Percentiles rank a stretch among this genome's conserved stretches.
Conservation (phyloP, 2,888 invertebrate genomes). For the Antheraea assamensis region DNA sequence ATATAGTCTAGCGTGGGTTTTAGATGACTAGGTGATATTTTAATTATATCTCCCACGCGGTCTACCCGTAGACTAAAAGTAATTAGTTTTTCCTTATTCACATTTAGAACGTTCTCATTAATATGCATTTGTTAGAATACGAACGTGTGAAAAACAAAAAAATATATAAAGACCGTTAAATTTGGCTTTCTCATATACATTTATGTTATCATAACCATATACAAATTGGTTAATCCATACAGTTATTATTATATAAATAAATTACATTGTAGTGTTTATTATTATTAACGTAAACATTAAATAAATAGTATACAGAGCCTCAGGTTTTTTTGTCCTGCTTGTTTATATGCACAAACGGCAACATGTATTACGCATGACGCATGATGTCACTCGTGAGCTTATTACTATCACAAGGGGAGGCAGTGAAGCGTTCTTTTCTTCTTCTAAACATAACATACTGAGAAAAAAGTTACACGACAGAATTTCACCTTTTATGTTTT, state of each 20-base stretch:
- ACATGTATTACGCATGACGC: too few relatives aligned
- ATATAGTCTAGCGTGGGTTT: constrained; percentile 33
- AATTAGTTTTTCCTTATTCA: constrained; percentile 38
- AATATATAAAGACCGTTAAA: not conserved
- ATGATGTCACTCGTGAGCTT: constrained; percentile 1
- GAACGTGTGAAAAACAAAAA: not conserved
- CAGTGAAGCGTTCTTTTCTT: constrained; percentile 29
- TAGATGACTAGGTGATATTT: constrained; percentile 36
- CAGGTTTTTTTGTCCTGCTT: not conserved
- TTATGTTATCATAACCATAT: not conserved
- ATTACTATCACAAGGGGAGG: constrained; percentile 33
- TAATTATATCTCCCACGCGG: constrained; percentile 26
- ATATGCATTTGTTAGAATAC: not conserved
- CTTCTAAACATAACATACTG: constrained; percentile 28
- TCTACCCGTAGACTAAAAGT: constrained; percentile 39
- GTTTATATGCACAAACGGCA: not conserved
- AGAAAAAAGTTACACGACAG: constrained; percentile 26
- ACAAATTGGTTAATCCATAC: not conserved
- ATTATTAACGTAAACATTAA: not conserved
- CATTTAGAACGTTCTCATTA: not conserved
- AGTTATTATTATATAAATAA: not conserved
- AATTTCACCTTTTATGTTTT: constrained; percentile 3
- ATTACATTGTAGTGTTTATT: not conserved
- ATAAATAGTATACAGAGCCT: not conserved
- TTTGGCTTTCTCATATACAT: not conserved